A percentile compares a stretch with the other conserved stretches of the same genome.
Evolutionary conservation across 2,888 invertebrate genomes (phyloP).

Genomic region (Lysandra coridon): DNA sequence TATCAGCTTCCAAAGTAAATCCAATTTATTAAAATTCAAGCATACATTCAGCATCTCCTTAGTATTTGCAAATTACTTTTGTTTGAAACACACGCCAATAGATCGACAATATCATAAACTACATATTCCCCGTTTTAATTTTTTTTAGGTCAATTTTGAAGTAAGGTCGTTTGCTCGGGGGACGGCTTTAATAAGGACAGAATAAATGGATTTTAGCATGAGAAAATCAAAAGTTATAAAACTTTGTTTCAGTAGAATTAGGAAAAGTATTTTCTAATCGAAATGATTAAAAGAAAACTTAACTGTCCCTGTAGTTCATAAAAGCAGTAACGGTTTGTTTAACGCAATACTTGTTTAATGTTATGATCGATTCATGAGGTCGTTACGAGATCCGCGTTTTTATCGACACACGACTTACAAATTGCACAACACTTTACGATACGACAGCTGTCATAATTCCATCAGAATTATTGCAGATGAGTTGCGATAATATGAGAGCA

Average conservation of each 20-base stretch:
- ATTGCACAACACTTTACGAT: conserved; percentile 37
- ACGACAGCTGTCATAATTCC: conserved; percentile 40
- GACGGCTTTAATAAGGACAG: neutral
- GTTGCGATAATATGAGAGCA: conserved; percentile 15
- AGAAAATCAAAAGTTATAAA: neutral
- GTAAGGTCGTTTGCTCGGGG: no score
- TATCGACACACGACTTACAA: conserved; percentile 34
- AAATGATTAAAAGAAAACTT: neutral
- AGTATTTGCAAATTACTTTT: no score
- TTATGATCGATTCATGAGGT: conserved; percentile 9
- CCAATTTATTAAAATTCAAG: no score
- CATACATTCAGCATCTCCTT: no score
- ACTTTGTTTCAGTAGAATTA: neutral
- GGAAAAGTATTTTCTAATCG: neutral
- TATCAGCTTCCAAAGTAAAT: no score
- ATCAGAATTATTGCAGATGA: conserved; percentile 33
- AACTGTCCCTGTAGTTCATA: neutral
- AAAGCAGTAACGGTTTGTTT: neutral
- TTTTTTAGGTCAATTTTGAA: no score
- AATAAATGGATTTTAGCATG: neutral
- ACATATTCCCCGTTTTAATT: no score
- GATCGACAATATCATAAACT: no score
- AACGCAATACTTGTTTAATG: neutral
- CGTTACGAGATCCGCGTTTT: conserved; percentile 22
- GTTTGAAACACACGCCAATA: no score